Evolutionary conservation across 1,140 invertebrate genomes (phyloP), one percentile per base, ranked within the genome.

Genomic region (Oedothorax gibbosus): DNA sequence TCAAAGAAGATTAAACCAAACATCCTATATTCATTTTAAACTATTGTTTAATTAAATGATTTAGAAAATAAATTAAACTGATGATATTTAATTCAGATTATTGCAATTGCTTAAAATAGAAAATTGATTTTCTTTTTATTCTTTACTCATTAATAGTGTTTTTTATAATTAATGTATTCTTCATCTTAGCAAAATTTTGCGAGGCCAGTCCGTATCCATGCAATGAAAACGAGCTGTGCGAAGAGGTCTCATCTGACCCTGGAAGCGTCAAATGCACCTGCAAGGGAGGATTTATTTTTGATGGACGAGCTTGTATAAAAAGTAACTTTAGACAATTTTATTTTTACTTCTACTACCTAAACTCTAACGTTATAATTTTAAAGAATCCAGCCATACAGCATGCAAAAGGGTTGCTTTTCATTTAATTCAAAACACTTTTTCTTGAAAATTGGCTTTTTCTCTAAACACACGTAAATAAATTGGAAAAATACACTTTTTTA

Each of bases 191-290:
- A 9, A 66, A 79, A 6, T 79, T 79, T 7, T 79, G 76, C 9
- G 60, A n/a, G n/a, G n/a, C n/a, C n/a, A n/a, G 49, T 20, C 68
- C 50, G 15, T 54, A 79, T 21, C 76, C 76, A 0, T 79, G 76
- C 21, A 64, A 64, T 0, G 51, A 79, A 54, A 79, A 79, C n/a
- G 76, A 66, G 68, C 11, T 54, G 5, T 79, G 76, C 9, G 62
- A 65, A 66, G 76, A 79, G 11, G 1, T 79, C 12, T 14, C 15
- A 54, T 49, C 9, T 12, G 64, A 79, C 15, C 76, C 76, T 21
- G 76, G 76, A 53, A 20, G 56, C 35, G 64, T 68, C 0, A 79
- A 79, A 54, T 79, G 76, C 51, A 66, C 7, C n/a, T 79, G 76
- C 64, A 79, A 79, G 12, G 8, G 68, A 53, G 51, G 51, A 7